A percentile compares a stretch with the other conserved stretches of the same genome.
These are phyloP conservation scores for Megaceryle maxima DNA, from an alignment of 2,113 vertebrate species.

Conservation along the genomic window DNA sequence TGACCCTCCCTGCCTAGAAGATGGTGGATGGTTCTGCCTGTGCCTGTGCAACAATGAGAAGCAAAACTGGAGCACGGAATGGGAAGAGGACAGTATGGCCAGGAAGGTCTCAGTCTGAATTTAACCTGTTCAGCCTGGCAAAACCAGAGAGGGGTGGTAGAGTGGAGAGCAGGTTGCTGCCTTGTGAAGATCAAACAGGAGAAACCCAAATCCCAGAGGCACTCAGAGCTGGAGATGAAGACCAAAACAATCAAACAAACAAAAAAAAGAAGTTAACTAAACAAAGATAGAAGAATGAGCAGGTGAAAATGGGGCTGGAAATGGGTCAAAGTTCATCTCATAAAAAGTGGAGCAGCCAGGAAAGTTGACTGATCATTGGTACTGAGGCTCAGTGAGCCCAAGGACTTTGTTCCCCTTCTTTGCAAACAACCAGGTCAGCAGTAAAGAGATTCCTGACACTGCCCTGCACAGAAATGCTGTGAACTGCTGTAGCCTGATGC, in stretches of 20 bases:
- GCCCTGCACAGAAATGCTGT: rapidly evolving
- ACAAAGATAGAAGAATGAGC: not conserved
- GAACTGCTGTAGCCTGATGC: not conserved
- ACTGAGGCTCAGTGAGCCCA: not conserved
- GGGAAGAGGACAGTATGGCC: not conserved
- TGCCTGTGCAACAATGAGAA: not conserved
- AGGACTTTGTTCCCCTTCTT: not conserved
- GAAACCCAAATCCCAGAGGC: not conserved
- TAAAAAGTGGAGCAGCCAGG: not conserved
- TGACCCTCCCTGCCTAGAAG: not conserved
- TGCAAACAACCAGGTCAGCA: not conserved
- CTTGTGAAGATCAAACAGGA: not conserved
- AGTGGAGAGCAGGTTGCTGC: not conserved
- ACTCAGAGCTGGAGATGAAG: not conserved
- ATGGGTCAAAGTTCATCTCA: not conserved
- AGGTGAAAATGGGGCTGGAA: not conserved
- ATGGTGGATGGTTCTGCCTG: not conserved
- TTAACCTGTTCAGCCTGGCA: not conserved
- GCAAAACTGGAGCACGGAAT: not conserved
- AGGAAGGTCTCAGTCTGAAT: not conserved
- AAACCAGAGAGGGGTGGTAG: not conserved
- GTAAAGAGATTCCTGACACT: not conserved
- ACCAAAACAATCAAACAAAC: not conserved
- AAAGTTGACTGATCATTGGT: not conserved
- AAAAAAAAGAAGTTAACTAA: not conserved